Base-by-base conservation (phyloP, 2,797 vertebrate genomes). In the Chelon labrosus region DNA sequence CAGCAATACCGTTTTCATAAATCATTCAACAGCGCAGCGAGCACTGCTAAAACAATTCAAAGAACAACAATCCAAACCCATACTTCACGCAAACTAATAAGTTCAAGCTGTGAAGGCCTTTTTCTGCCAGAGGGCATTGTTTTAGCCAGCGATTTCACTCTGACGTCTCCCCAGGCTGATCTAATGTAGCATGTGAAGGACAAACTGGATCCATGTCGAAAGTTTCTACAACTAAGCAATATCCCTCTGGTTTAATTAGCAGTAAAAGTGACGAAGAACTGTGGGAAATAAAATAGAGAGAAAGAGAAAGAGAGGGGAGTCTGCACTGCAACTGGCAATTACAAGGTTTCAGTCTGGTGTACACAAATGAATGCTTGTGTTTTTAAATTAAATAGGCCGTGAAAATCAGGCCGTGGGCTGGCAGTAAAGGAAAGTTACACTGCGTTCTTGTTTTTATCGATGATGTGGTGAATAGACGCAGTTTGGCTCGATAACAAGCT, bases 171-270 rank as follows among this genome's bases (percentile, higher is more conserved):
- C 57, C 25, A 8, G 46, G 52, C 20, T 51, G 1, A 38, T 44
- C 7, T 49, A 52, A 77, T 31, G 62, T 17, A 73, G 52, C 11
- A 13, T 46, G 25, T 50, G 46, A 73, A 39, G 20, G 55, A 82
- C 53, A 68, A 57, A 76, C 13, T 41, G 56, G 31, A 60, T 61
- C 53, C 52, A 64, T 65, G 53, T 42, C 53, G 64, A 73, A 72
- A 22, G 39, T 75, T 73, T 75, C 7, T 3, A 25, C 19, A 63
- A 55, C 53, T 10, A 54, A 60, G 44, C 17, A 62, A 42, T 19
- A 68, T 86, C 84, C 75, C 71, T 46, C 51, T 66, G 78, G 82
- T 56, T 87, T 75, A 88, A 89, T 91, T 90, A 89, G 70, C 17
- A 5, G 10, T 47, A 46, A 25, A 31, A 65, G 22, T 78, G 51